Evolutionary conservation across 2,113 vertebrate genomes (phyloP).

Genomic region (Actenoides hombroni): DNA sequence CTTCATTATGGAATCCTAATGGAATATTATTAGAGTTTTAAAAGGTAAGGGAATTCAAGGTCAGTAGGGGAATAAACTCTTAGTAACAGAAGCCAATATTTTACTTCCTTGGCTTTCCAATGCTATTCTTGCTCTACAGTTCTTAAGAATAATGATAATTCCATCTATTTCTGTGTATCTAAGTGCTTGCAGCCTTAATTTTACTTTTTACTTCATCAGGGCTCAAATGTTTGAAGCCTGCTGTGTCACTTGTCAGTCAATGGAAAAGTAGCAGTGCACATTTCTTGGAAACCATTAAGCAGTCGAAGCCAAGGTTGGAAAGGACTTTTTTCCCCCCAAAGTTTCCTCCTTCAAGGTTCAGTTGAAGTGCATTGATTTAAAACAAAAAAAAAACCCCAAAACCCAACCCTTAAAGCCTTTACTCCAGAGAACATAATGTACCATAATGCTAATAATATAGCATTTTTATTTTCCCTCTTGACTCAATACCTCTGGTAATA

Average conservation of each 20-base stretch:
- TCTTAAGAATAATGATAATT: background rate
- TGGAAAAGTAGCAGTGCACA: background rate
- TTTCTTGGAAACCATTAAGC: background rate
- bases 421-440: background rate
- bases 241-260: background rate
- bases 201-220: background rate
- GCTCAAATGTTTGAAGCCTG: background rate
- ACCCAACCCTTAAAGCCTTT: background rate
- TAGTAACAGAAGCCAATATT: background rate
- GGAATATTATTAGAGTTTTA: background rate
- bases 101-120: background rate
- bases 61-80: background rate
- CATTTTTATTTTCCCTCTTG: background rate
- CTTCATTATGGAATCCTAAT: background rate
- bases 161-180: background rate
- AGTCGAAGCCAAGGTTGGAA: background rate
- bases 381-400: background rate
- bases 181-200: background rate
- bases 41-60: background rate
- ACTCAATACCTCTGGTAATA: background rate
- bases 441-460: no score
- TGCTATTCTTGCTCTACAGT: background rate
- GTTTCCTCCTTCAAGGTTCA: background rate
- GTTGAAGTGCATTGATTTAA: background rate
- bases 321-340: background rate